Base-by-base conservation (phyloP, 2,797 vertebrate species). In the Pempheris klunzingeri region DNA sequence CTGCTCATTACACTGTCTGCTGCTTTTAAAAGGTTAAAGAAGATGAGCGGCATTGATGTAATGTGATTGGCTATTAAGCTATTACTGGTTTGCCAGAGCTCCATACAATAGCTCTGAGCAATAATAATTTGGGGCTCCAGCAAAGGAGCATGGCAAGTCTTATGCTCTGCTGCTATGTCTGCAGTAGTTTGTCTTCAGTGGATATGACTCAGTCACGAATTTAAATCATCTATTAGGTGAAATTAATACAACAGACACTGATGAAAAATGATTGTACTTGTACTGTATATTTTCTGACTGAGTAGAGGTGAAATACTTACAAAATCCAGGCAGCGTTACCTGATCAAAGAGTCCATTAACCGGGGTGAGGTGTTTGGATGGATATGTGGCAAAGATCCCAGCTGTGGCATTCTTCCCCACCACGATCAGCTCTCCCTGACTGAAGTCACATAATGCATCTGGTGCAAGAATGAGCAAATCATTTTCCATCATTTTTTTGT, bases 311-410 rank as follows among this genome's bases (percentile, higher is more conserved):
- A 32, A 24, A 2, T 26, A 17, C 36, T 36, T 54, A 26, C 41
- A 20, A 49, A 55, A 54, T 60, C 3, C 62, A 50, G 5, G 22
- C 17, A 55, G 13, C 13, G 34, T 91, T 88, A 97, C 96, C 95
- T 97, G 96, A 82, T 97, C 96, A 76, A 97, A 96, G 88, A 97
- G 96, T 84, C 96, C 96, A 4, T 97, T 97, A 77, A 96, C 60
- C 58, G 94, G 61, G 4, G 93, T 92, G 87, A 98, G 92, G 80
- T 97, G 96, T n/a, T 94, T 87, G 32, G 96, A 96, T 0, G 96
- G 97, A 61, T 96, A 97, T 0, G 96, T 97, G 41, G 96, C 95
- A 85, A 97, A 98, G 78, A 97, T 97, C n/a, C 95, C 96, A 7
- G 96, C 96, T 1, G 96, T 97, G 82, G 89, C 92, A 13, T 97